These are phyloP conservation scores for Sciurus vulgaris DNA, from an alignment of 2,797 vertebrate species.

Conservation along the genomic window DNA sequence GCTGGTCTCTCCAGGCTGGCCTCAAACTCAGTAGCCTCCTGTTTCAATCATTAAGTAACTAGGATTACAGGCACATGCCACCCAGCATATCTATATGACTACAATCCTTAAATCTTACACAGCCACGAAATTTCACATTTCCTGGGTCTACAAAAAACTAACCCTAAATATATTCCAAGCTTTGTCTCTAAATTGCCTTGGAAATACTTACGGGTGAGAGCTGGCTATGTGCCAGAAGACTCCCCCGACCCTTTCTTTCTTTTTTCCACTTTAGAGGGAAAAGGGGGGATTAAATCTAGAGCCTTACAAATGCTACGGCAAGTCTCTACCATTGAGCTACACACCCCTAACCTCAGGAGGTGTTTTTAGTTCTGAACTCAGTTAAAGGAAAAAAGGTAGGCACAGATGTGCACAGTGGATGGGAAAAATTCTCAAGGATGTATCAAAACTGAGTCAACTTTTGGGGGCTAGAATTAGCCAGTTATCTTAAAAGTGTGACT, in stretches of 20 bases:
- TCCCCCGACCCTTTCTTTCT: too few relatives aligned
- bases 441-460: background rate
- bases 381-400: background rate
- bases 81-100: background rate
- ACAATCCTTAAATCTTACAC: background rate
- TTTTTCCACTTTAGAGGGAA: background rate
- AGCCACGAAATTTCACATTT: background rate
- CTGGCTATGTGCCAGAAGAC: background rate
- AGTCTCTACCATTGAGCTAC: background rate
- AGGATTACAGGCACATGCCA: too few relatives aligned
- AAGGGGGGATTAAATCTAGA: background rate
- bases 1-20: background rate
- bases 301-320: background rate
- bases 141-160: background rate
- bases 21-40: background rate
- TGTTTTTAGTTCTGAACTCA: conserved; percentile 12
- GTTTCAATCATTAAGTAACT: background rate
- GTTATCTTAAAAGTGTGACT: background rate
- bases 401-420: background rate
- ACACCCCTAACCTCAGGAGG: background rate
- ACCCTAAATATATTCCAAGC: background rate
- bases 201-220: background rate
- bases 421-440: background rate
- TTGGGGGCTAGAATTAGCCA: background rate
- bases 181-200: conserved; percentile 36